Evolutionary conservation across 2,113 vertebrate species (phyloP).

Genomic region (Bubo bubo): DNA sequence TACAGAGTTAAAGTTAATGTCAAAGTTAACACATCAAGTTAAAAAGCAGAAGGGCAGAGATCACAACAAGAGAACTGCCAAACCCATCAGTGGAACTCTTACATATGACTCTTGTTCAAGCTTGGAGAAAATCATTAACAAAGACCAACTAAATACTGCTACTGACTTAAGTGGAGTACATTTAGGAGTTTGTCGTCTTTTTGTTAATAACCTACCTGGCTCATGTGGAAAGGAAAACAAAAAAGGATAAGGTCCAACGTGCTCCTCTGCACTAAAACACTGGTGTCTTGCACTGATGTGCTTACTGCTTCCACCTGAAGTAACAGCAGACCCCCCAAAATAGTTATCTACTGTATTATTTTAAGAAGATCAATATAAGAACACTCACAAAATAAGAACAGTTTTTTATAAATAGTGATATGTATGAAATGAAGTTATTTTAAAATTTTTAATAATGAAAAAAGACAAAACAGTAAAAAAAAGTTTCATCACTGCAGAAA

Average conservation of each 20-base stretch:
- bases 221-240: conserved; percentile 99
- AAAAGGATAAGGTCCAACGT: conserved; percentile 97
- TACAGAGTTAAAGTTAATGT: neutral
- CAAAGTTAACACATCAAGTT: neutral
- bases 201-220: conserved; percentile 83
- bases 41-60: neutral
- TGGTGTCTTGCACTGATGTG: conserved; percentile 96
- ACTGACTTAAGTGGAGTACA: neutral
- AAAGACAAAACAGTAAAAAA: neutral
- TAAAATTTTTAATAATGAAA: neutral
- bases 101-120: neutral
- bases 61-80: neutral
- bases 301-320: conserved; percentile 96
- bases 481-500: neutral
- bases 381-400: neutral
- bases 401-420: neutral
- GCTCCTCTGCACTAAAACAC: conserved; percentile 96
- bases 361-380: neutral
- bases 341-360: neutral
- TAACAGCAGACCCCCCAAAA: neutral
- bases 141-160: neutral
- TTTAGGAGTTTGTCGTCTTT: neutral
- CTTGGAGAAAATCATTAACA: neutral
- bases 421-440: neutral
- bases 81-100: neutral